A percentile compares a stretch with the other conserved stretches of the same genome.
Evolutionary conservation across 1,140 invertebrate genomes (phyloP).

Genomic region (Portunus trituberculatus): DNA sequence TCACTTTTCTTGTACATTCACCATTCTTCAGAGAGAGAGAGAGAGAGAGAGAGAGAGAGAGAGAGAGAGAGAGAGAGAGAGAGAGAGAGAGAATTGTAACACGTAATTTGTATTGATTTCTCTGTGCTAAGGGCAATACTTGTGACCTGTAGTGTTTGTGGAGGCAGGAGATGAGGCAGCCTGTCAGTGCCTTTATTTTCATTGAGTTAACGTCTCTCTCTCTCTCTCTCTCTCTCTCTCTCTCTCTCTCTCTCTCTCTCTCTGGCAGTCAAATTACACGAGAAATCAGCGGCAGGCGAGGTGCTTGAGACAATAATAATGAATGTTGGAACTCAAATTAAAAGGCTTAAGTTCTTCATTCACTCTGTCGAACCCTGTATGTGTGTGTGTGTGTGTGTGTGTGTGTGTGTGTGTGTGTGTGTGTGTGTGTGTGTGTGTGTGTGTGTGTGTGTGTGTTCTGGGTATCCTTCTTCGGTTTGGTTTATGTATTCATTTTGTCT

Average conservation of each 20-base stretch:
- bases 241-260: neutral
- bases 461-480: too few relatives aligned
- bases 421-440: neutral
- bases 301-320: constrained; percentile 23
- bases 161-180: neutral
- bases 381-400: constrained; percentile 32
- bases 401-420: neutral
- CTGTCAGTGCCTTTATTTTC: neutral
- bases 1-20: too few relatives aligned
- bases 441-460: neutral
- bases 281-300: neutral
- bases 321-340: neutral
- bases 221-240: neutral
- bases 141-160: neutral
- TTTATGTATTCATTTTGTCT: too few relatives aligned
- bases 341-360: neutral
- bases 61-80: neutral
- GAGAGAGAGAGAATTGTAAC: neutral
- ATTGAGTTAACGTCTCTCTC: neutral
- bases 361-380: neutral
- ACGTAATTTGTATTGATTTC: constrained; percentile 24
- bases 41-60: neutral
- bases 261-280: neutral
- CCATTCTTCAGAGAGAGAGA: neutral
- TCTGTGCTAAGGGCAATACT: neutral